Base-by-base conservation (phyloP, 2,797 vertebrate genomes). In the Moxostoma hubbsi region DNA sequence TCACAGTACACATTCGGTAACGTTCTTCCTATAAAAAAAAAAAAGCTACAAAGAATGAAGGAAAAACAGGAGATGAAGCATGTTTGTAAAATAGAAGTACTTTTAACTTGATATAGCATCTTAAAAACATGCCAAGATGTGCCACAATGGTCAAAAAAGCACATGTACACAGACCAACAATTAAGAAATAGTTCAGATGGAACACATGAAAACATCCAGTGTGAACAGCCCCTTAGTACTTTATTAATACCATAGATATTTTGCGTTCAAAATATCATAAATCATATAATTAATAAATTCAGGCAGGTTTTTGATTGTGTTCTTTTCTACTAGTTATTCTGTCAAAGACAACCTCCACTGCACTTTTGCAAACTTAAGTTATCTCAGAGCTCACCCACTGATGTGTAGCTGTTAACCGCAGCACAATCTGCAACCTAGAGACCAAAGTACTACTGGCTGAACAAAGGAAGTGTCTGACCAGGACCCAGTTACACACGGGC, bases 401-500 rank as follows among this genome's bases (percentile, higher is more conserved):
- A 49, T 43, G 16, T 59, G 53, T 55, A 55, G 36, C 63, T 59
- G 57, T 47, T 50, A 54, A 68, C 13, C 3, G 1, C 67, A 71
- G 74, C 36, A 51, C 8, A 46, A 63, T 36, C 2, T 24, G n/a
- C 16, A 57, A 16, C 69, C 70, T 50, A 62, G 68, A 82, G 7
- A 36, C 36, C 75, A 73, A 43, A 62, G 75, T 45, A 47, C 36
- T 47, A 5, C 69, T 46, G 11, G 36, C 15, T 47, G 63, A 73
- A 77, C 69, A 82, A 68, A 62, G 61, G 11, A 73, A 59, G 46
- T 57, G 45, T 73, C 63, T 54, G 47, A 80, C n/a, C 70, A 5
- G 43, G 64, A 65, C 51, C 50, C 58, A 75, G 45, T 80, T 75
- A 61, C 61, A 75, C 13, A 66, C 9, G 13, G 59, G 51, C 67